Percentiles rank a stretch among this genome's conserved stretches.
Evolutionary conservation across 2,888 invertebrate species (phyloP).

Genomic region (Dasypogon diadema): DNA sequence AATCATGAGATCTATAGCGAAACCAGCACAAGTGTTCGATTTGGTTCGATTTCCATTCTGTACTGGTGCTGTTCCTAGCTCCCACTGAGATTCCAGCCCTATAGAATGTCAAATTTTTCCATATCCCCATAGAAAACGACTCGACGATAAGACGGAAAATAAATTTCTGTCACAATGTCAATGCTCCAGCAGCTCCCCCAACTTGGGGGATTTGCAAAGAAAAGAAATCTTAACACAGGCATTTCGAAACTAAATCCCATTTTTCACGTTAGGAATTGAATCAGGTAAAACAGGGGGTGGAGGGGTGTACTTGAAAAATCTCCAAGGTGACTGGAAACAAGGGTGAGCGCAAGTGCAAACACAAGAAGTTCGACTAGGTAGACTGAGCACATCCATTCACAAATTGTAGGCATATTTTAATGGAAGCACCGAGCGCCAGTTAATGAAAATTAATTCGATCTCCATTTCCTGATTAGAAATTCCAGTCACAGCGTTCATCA

Average conservation of each 20-base stretch:
- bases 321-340: not conserved
- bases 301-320: not conserved
- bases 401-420: constrained; percentile 36
- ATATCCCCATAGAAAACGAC: not conserved
- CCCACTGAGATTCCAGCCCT: not conserved
- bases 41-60: not conserved
- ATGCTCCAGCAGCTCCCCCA: not conserved
- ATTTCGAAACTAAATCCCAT: constrained; percentile 21
- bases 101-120: constrained; percentile 37
- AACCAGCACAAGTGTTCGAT: constrained; percentile 5
- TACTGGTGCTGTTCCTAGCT: too few relatives aligned
- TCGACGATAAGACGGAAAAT: constrained; percentile 28
- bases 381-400: constrained; percentile 14
- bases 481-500: constrained; percentile 34
- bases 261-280: constrained; percentile 1
- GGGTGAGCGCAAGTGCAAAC: constrained; percentile 5
- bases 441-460: constrained; percentile 50
- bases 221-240: constrained; percentile 4
- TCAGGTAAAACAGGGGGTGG: not conserved
- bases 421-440: not conserved
- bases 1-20: constrained; percentile 35
- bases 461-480: constrained; percentile 34
- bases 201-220: constrained; percentile 4
- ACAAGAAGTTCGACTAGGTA: not conserved
- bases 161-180: constrained; percentile 12